Evolutionary conservation across 2,113 vertebrate genomes (phyloP), one percentile per base, ranked within the genome.

Genomic region (Mystacornis crossleyi): DNA sequence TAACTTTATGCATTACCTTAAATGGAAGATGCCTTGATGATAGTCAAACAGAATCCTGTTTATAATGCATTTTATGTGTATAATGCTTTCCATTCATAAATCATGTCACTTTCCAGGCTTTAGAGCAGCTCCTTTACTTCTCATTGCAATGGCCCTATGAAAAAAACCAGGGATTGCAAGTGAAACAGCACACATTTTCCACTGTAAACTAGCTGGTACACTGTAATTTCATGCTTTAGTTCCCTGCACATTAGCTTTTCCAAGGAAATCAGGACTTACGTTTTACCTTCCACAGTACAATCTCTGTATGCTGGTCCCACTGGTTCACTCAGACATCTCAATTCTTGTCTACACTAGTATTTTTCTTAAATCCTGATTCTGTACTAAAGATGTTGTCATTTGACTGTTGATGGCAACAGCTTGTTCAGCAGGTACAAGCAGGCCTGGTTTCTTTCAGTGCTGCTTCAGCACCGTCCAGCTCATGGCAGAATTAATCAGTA

Each of bases 111-210:
- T 53, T 57, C 51, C 24, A 62, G 50, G 50, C 47, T 92, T 86
- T 78, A 66, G 26, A 89, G 60, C 83, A 95, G 86, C 83, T 92
- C 75, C 61, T 95, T 78, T 43, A 84, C 61, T 67, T 93, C 57
- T 55, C 53, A 75, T 24, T 81, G 53, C 55, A 81, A 53, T 8
- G 70, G 18, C 31, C 40, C 31, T 60, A 17, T n/a, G 11, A 57
- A 42, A 89, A 94, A 86, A 81, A 81, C 45, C 2, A 66, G 34
- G 51, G 53, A 71, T 15, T 78, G 31, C 36, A 87, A 94, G 65
- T 55, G 48, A 94, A 95, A 77, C 28, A 57, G 64, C 64, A 89
- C 71, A 47, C 24, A 74, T 78, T 90, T 95, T 83, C 55, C 60
- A 62, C 75, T 58, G 55, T 51, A 77, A 93, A 78, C 34, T 54